Evolutionary conservation across 2,888 invertebrate species (phyloP).

Genomic region (Iselma pallidipennis): DNA sequence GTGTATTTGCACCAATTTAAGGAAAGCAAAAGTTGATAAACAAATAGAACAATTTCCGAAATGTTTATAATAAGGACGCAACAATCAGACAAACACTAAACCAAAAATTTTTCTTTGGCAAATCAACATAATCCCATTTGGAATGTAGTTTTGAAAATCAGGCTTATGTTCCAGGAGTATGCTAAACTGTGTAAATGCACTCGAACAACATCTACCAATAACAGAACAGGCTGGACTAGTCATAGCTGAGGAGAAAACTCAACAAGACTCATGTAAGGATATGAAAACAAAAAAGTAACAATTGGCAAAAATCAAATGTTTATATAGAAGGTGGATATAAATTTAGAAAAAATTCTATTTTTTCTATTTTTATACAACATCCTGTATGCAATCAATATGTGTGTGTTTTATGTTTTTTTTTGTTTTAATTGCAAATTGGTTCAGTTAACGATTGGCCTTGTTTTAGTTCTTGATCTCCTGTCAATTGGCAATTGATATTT

Average conservation of each 20-base stretch:
- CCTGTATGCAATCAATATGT: conserved; percentile 6
- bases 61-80: too few species aligned
- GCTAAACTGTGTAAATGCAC: conserved; percentile 93
- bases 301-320: too few species aligned
- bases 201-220: conserved; percentile 84
- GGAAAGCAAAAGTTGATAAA: conserved; percentile 8
- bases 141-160: conserved; percentile 25
- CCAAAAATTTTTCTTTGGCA: neutral
- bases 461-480: neutral
- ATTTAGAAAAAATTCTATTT: neutral
- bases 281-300: neutral
- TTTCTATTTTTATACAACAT: conserved; percentile 1
- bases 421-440: neutral
- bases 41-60: neutral
- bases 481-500: neutral
- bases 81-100: too few species aligned
- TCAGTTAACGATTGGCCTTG: conserved; percentile 1
- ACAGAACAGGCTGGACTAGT: conserved; percentile 78
- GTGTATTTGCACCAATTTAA: conserved; percentile 19
- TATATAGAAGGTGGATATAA: neutral
- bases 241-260: conserved; percentile 77
- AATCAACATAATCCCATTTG: neutral
- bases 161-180: conserved; percentile 76
- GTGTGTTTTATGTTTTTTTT: neutral
- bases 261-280: conserved; percentile 79